Conservation (phyloP, 2,113 vertebrate species). For the Pogonocichla stellata region DNA sequence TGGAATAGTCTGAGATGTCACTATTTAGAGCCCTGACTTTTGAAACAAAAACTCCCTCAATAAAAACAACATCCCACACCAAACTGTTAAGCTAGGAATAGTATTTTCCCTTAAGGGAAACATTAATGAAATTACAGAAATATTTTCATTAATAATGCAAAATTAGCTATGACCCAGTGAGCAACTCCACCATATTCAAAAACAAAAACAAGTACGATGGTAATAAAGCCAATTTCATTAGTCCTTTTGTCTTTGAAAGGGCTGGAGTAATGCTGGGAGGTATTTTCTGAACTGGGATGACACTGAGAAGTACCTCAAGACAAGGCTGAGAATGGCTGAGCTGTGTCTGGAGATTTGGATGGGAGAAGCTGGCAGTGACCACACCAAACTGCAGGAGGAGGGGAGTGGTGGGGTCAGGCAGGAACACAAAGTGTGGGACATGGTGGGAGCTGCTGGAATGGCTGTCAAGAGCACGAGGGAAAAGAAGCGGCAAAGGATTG, state of each 20-base stretch:
- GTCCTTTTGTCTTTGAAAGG: background rate
- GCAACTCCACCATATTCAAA: background rate
- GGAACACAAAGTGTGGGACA: accelerated
- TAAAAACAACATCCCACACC: background rate
- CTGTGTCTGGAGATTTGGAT: background rate
- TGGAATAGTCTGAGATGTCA: background rate
- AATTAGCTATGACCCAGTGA: background rate
- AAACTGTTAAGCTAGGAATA: background rate
- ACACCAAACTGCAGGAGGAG: background rate
- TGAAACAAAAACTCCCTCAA: background rate
- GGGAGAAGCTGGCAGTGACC: background rate
- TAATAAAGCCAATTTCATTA: background rate
- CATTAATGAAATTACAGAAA: background rate
- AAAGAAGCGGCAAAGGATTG: background rate
- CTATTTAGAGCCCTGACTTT: background rate
- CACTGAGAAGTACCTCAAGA: background rate
- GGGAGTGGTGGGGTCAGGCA: background rate
- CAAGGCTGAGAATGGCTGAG: background rate
- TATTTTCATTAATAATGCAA: background rate
- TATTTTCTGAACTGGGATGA: background rate
- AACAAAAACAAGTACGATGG: background rate
- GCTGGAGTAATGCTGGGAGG: background rate
- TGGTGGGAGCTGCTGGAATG: background rate
- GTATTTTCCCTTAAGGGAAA: background rate
- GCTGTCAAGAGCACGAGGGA: background rate